Conservation (phyloP, 2,888 invertebrate genomes). For the Oscheius sp. region DNA sequence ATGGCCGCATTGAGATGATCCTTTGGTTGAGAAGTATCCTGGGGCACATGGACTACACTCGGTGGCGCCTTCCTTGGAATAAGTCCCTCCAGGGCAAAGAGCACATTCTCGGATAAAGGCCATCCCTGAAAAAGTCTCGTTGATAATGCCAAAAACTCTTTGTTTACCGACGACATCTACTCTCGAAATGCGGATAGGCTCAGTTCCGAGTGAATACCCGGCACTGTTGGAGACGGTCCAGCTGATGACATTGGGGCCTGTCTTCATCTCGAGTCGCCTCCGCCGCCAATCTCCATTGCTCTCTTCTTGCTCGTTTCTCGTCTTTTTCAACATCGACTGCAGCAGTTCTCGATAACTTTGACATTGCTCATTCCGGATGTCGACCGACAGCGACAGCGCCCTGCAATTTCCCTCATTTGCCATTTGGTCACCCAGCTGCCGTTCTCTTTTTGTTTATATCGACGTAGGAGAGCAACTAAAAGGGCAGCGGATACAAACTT, state of each 20-base stretch:
- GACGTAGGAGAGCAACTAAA: conserved; percentile 45
- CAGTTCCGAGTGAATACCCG: conserved; percentile 47
- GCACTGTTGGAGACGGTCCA: conserved; percentile 76
- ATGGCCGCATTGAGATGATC: conserved; percentile 74
- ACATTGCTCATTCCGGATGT: conserved; percentile 72
- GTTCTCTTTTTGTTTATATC: conserved; percentile 3
- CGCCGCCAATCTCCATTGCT: conserved; percentile 59
- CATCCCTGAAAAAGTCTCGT: conserved; percentile 74
- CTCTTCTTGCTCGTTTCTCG: conserved; percentile 39
- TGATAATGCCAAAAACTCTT: too few relatives aligned
- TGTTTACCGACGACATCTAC: conserved; percentile 64
- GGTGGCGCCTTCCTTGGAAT: conserved; percentile 74
- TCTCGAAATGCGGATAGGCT: conserved; percentile 66
- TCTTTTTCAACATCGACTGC: conserved; percentile 16
- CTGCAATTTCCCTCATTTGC: conserved; percentile 20
- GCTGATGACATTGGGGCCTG: conserved; percentile 37
- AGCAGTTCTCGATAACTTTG: conserved; percentile 56
- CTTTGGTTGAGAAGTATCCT: conserved; percentile 75
- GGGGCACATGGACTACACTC: conserved; percentile 76
- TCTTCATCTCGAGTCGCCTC: conserved; percentile 71
- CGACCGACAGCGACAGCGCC: conserved; percentile 60
- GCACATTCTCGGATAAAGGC: conserved; percentile 77
- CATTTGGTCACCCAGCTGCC: neutral
- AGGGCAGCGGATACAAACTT: neutral
- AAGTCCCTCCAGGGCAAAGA: conserved; percentile 75